Percentiles rank a stretch among this genome's conserved stretches.
Evolutionary conservation across 2,888 invertebrate genomes (phyloP).

Genomic region (Eupithecia pulchellata): DNA sequence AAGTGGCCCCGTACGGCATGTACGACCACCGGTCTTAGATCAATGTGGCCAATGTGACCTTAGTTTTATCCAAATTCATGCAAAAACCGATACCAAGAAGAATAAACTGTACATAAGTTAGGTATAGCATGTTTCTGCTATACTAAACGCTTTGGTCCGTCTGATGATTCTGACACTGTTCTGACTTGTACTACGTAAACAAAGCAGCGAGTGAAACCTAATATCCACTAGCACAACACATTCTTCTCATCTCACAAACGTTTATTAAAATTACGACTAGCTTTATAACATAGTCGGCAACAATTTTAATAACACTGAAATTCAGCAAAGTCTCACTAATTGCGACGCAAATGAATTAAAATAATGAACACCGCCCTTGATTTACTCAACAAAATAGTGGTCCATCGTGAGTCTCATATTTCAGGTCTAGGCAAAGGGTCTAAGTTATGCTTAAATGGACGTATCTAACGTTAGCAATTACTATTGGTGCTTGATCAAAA

Average conservation of each 20-base stretch:
- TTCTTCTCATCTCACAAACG: no score
- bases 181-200: no score
- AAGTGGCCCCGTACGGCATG: no score
- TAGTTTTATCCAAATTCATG: no score
- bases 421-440: neutral
- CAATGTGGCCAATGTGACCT: no score
- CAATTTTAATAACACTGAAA: neutral
- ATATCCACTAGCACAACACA: neutral
- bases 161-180: no score
- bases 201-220: neutral
- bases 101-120: no score
- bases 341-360: slow-evolving; percentile 3
- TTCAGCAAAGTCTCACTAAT: neutral
- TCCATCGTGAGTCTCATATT: neutral
- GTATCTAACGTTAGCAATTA: neutral
- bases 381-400: slow-evolving; percentile 1
- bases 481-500: neutral
- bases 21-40: no score
- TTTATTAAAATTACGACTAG: neutral
- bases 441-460: neutral
- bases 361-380: slow-evolving; percentile 3
- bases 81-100: no score
- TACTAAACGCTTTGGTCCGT: no score
- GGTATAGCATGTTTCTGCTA: no score
- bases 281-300: neutral